phyloP scores from a whole-genome alignment of 2,888 invertebrate species.

The Leptopterna dolabrata region DNA sequence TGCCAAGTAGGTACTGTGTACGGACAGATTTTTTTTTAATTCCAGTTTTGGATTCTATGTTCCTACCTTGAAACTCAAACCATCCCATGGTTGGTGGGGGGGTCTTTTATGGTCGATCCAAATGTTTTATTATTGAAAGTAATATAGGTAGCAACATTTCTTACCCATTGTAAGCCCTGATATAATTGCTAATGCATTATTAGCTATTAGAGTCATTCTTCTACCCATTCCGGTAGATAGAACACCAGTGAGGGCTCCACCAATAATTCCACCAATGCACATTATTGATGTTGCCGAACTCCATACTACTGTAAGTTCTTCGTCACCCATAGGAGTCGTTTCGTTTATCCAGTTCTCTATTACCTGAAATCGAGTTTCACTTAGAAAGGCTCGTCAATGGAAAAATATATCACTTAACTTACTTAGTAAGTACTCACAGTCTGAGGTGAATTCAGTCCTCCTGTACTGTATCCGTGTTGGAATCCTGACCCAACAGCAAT shows the following conservation, averaged over 20 bases:
- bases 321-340: background rate
- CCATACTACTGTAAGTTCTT: slow-evolving; percentile 42
- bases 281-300: slow-evolving; percentile 53
- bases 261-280: slow-evolving; percentile 59
- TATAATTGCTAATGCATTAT: slow-evolving; percentile 46
- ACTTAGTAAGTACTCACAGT: slow-evolving; percentile 39
- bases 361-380: slow-evolving; percentile 12
- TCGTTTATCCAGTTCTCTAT: slow-evolving; percentile 29
- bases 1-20: too few species aligned
- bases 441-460: slow-evolving; percentile 52
- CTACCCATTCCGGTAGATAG: slow-evolving; percentile 44
- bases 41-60: too few species aligned
- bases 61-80: too few species aligned
- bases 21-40: too few species aligned
- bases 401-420: background rate
- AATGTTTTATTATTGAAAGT: too few species aligned
- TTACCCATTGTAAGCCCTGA: slow-evolving; percentile 49
- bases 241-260: slow-evolving; percentile 49
- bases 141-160: too few species aligned
- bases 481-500: slow-evolving; percentile 54
- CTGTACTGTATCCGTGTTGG: slow-evolving; percentile 55
- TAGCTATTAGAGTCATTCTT: slow-evolving; percentile 42
- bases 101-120: too few species aligned
- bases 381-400: background rate
- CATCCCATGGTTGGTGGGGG: too few species aligned